phyloP scores from a whole-genome alignment of 2,888 invertebrate species.

The Hypolimnas misippus region DNA sequence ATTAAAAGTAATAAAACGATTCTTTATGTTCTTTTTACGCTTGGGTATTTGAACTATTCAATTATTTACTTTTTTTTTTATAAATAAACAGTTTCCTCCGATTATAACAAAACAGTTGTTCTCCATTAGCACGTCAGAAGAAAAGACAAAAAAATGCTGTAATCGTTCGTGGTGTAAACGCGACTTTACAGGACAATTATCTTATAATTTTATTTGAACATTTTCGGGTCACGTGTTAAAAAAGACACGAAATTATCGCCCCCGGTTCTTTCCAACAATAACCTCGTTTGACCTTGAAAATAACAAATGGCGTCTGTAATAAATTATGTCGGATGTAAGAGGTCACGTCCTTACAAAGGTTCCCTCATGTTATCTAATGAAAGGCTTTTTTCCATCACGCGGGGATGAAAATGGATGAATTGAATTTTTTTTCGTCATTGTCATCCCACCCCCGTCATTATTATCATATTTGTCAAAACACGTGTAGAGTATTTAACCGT shows the following conservation, averaged over 20 bases:
- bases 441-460: not conserved
- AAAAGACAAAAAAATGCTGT: too few relatives aligned
- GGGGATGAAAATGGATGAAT: slow-evolving; percentile 5
- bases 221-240: not conserved
- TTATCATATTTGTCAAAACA: not conserved
- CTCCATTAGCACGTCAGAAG: too few relatives aligned
- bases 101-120: too few relatives aligned
- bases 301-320: slow-evolving; percentile 24
- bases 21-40: too few relatives aligned
- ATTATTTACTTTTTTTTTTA: too few relatives aligned
- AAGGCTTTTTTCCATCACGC: slow-evolving; percentile 13
- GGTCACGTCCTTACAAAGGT: slow-evolving; percentile 22
- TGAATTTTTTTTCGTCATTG: slow-evolving; percentile 15
- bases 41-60: too few relatives aligned
- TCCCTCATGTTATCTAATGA: slow-evolving; percentile 11
- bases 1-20: too few relatives aligned
- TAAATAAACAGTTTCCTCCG: too few relatives aligned
- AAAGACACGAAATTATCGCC: not conserved
- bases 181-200: too few relatives aligned
- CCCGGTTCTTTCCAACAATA: not conserved
- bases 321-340: slow-evolving; percentile 28
- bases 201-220: not conserved
- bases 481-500: too few relatives aligned
- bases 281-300: slow-evolving; percentile 13
- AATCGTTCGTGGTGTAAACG: too few relatives aligned